Conservation (phyloP, 2,888 invertebrate genomes). For the Frankliniella fusca region DNA sequence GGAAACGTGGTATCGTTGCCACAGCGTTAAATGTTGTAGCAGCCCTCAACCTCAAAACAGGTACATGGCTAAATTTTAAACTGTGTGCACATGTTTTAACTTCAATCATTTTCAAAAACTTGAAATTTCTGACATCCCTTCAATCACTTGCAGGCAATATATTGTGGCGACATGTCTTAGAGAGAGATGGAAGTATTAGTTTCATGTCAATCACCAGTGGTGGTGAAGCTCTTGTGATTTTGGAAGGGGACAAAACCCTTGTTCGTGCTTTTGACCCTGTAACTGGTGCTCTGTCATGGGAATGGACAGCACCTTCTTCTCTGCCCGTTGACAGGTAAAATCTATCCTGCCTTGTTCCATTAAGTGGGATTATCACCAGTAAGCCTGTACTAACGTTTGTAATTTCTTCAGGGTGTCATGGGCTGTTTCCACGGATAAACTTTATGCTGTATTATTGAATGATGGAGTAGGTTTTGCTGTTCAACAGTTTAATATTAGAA, state of each 20-base stretch:
- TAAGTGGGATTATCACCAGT: not conserved
- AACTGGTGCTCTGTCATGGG: conserved; percentile 68
- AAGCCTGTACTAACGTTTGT: not conserved
- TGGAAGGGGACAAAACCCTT: conserved; percentile 66
- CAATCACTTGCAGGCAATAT: conserved; percentile 58
- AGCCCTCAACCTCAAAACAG: conserved; percentile 72
- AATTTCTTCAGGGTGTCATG: not conserved
- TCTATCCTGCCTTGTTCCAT: not conserved
- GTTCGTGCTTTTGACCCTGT: conserved; percentile 75
- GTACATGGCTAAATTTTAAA: conserved; percentile 46
- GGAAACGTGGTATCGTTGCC: conserved; percentile 72
- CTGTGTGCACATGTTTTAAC: conserved; percentile 36
- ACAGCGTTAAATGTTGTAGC: conserved; percentile 86
- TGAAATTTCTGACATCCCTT: conserved; percentile 37
- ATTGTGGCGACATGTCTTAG: conserved; percentile 79
- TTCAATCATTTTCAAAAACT: conserved; percentile 40
- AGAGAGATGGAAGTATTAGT: conserved; percentile 61
- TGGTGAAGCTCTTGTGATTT: conserved; percentile 67
- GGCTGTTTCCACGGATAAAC: conserved; percentile 8
- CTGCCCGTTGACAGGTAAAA: not conserved
- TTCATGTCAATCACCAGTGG: conserved; percentile 55
- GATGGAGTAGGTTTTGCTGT: not conserved
- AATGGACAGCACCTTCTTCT: conserved; percentile 55
- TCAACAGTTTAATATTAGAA: not conserved
- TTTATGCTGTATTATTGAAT: not conserved